Evolutionary conservation across 2,888 invertebrate genomes (phyloP).

Genomic region (Xanthia icteritia): DNA sequence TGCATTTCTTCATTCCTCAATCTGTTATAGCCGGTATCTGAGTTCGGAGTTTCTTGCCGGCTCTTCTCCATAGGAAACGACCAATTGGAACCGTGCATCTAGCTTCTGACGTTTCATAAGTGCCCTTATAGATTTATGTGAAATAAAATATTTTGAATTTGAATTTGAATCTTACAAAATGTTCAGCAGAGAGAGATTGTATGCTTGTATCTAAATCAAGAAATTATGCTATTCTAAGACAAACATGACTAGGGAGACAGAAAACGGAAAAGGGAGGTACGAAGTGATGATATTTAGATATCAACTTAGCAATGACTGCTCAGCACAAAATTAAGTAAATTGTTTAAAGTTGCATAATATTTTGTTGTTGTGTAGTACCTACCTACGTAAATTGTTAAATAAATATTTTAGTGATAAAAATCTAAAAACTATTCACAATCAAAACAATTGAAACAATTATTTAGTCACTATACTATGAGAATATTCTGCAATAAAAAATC

Average conservation of each 20-base stretch:
- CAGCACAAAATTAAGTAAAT: background rate
- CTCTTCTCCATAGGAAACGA: too few relatives aligned
- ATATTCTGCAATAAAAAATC: too few relatives aligned
- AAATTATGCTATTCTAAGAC: background rate
- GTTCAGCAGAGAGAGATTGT: background rate
- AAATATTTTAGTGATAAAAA: background rate
- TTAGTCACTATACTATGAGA: too few relatives aligned
- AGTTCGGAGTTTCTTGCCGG: too few relatives aligned
- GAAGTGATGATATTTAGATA: background rate
- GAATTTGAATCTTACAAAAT: too few relatives aligned
- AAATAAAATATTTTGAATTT: too few relatives aligned
- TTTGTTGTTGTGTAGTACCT: too few relatives aligned
- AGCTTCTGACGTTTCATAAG: too few relatives aligned
- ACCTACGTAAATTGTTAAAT: background rate
- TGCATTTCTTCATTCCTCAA: background rate
- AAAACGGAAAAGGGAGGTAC: too few relatives aligned
- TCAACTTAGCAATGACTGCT: constrained; percentile 6
- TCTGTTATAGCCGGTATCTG: background rate
- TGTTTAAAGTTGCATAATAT: background rate
- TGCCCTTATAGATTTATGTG: too few relatives aligned
- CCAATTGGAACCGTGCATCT: too few relatives aligned
- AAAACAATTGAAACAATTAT: background rate
- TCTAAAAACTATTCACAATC: background rate
- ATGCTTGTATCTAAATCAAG: constrained; percentile 1
- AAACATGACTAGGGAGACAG: background rate